These are phyloP conservation scores for Orbicella faveolata DNA, from an alignment of 64 coral and sea anemone species.

Conservation along the genomic window DNA sequence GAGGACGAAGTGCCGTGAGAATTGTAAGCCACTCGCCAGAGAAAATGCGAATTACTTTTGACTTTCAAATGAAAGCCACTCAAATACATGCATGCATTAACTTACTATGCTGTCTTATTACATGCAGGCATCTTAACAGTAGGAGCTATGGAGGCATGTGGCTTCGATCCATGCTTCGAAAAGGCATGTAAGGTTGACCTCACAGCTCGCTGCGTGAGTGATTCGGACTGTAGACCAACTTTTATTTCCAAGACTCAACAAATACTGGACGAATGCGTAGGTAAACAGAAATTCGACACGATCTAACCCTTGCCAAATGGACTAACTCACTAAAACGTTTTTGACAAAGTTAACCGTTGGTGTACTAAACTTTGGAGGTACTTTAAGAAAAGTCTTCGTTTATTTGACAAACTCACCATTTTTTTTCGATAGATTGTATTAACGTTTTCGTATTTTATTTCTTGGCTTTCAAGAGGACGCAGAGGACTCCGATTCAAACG, in stretches of 20 bases:
- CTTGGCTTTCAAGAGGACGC: not conserved
- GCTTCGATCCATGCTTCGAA: conserved; percentile 58
- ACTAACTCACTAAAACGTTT: not conserved
- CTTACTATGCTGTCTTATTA: not conserved
- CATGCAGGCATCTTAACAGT: conserved; percentile 69
- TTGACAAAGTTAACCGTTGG: not conserved
- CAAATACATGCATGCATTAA: not conserved
- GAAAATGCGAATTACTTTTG: no score
- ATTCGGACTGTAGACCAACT: conserved; percentile 61
- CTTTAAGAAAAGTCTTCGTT: no score
- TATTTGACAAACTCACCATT: no score
- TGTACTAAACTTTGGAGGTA: no score
- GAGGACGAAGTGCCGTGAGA: no score
- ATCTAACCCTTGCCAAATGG: not conserved
- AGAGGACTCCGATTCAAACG: not conserved
- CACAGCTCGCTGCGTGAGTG: conserved; percentile 56
- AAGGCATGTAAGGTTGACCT: conserved; percentile 46
- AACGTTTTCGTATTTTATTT: not conserved
- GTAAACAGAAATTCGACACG: conserved; percentile 20
- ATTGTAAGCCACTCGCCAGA: no score
- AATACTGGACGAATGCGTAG: conserved; percentile 59
- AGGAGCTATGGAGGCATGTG: conserved; percentile 40
- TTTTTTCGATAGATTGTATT: not conserved
- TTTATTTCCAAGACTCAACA: conserved; percentile 49
- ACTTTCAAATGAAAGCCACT: no score